Base-by-base conservation (phyloP, 2,888 invertebrate species). In the Diarsia rubi region DNA sequence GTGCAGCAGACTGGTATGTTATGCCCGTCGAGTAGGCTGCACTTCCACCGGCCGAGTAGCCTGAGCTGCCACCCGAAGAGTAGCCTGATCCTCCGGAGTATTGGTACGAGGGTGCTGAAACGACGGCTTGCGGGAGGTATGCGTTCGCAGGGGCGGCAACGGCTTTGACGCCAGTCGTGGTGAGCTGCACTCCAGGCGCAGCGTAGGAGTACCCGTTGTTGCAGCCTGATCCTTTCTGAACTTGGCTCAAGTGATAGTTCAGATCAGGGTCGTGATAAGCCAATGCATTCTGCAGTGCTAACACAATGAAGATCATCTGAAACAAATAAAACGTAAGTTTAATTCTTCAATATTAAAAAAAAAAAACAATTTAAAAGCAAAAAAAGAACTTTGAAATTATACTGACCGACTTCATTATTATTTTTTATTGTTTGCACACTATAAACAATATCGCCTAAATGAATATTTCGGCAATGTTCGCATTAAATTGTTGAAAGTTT, bases 151-250 rank as follows among this genome's bases (percentile, higher is more conserved):
- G 90, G 31, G 91, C 86, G 21, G 88, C 86, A 57, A 87, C 79
- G 27, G 88, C 87, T 79, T 94, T 94, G 65, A 93, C 86, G 65
- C 95, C 93, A 62, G 94, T 86, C 14, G 93, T 91, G 5, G 97
- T 94, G 49, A 97, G 93, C 88, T 97, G 97, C 3, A 97, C 92
- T 37, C 96, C 90, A 5, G 97, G 97, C 6, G 95, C 93, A 54
- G 97, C 93, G 90, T 97, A 97, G 3, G 96, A 93, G 88, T 97
- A 97, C 5, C 97, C 97, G 37, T 93, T 91, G 70, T 93, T 90
- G 59, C 95, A 95, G 79, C 92, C 90, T 79, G 93, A 90, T 27
- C 90, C 85, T 78, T 92, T 93, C 85, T 96, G 95, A 79, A 95
- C 88, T 92, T 96, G 94, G 80, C 90, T 94, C 69, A 96, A 84